A percentile compares a stretch with the other conserved stretches of the same genome.
Evolutionary conservation across 2,797 vertebrate species (phyloP).

Genomic region (Sebastes hopkinsi): DNA sequence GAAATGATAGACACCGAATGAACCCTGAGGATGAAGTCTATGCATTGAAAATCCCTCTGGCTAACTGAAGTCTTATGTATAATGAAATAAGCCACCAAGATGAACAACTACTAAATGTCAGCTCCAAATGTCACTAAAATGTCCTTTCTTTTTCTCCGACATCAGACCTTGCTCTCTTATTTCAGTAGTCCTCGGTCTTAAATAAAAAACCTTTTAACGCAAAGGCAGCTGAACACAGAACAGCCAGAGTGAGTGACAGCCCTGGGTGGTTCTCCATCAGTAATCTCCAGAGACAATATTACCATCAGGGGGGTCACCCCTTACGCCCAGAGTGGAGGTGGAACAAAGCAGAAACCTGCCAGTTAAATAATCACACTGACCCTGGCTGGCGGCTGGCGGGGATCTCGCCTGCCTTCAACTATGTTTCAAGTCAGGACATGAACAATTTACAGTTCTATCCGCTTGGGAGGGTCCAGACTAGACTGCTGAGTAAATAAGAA

Average conservation of each 20-base stretch:
- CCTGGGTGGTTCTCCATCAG: constrained; percentile 17
- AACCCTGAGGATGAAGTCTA: neutral
- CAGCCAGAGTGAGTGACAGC: neutral
- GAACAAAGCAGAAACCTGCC: constrained; percentile 24
- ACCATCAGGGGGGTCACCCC: neutral
- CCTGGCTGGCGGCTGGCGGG: neutral
- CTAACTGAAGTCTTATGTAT: neutral
- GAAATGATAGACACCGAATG: neutral
- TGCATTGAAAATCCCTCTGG: neutral
- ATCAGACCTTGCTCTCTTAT: neutral
- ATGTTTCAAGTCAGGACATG: neutral
- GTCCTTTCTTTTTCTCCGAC: neutral
- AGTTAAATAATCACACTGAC: constrained; percentile 15
- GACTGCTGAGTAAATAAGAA: constrained; percentile 29
- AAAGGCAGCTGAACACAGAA: neutral
- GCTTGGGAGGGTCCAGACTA: neutral
- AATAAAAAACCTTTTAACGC: neutral
- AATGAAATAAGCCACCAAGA: constrained; percentile 5
- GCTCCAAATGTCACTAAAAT: constrained; percentile 42
- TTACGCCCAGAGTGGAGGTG: neutral
- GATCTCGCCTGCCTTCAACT: neutral
- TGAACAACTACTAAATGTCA: constrained; percentile 37
- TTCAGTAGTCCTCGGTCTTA: neutral
- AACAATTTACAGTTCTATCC: neutral
- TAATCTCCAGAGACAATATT: constrained; percentile 5